Conservation (phyloP, 2,113 vertebrate species). For the Gnathonemus longibarbis region DNA sequence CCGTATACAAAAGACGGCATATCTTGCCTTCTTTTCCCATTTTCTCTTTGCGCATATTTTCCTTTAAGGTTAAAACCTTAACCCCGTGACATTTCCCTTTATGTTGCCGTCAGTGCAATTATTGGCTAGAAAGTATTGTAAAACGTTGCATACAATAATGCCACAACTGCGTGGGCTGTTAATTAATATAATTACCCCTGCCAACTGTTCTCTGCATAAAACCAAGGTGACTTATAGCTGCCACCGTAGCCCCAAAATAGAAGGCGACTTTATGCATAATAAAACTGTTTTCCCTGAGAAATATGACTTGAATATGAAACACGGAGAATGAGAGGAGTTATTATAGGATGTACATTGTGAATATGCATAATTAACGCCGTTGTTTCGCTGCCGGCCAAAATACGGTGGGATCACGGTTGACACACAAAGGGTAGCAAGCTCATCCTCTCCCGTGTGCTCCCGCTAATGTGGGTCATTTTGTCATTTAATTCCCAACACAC, state of each 20-base stretch:
- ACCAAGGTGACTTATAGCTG: neutral
- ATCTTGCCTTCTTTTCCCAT: neutral
- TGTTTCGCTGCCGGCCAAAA: neutral
- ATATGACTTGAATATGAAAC: neutral
- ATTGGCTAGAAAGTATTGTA: neutral
- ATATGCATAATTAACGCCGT: neutral
- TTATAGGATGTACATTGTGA: neutral
- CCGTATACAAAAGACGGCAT: neutral
- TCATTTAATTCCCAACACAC: neutral
- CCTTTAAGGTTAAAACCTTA: neutral
- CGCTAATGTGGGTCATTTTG: neutral
- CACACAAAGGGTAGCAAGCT: neutral
- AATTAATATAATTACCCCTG: neutral
- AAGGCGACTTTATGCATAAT: neutral
- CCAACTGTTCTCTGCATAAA: neutral
- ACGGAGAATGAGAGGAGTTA: neutral
- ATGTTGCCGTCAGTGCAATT: neutral
- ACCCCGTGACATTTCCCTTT: neutral
- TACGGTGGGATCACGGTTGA: neutral
- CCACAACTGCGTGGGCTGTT: neutral
- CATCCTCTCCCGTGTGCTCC: neutral
- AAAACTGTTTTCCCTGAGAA: neutral
- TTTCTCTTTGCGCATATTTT: neutral
- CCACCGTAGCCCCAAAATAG: neutral
- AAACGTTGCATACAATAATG: neutral